Percentiles rank a stretch among this genome's conserved stretches.
Conservation (phyloP, 2,113 vertebrate species). For the Halichoerus grypus region DNA sequence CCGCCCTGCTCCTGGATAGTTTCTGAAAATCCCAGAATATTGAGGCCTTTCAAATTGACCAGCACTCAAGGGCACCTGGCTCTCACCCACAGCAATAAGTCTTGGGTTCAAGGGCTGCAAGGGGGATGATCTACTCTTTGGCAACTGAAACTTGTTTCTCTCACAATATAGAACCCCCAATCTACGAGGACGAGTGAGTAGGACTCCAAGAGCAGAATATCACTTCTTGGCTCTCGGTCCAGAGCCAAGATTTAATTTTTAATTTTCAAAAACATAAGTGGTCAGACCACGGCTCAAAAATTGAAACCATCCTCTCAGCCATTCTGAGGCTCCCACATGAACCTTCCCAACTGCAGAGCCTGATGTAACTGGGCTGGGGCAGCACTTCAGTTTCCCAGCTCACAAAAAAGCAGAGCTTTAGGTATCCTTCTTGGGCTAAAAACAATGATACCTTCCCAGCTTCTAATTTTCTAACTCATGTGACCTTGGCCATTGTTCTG, state of each 20-base stretch:
- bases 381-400: conserved; percentile 58
- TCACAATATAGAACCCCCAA: conserved; percentile 72
- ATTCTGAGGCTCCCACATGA: conserved; percentile 19
- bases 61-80: background rate
- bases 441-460: background rate
- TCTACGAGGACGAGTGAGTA: conserved; percentile 79
- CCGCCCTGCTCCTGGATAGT: background rate
- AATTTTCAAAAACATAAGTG: conserved; percentile 85
- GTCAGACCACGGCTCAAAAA: conserved; percentile 83
- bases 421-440: background rate
- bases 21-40: conserved; percentile 36
- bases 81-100: conserved; percentile 56
- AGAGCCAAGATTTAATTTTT: conserved; percentile 85
- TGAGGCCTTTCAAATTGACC: conserved; percentile 6
- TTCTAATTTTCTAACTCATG: background rate
- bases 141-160: conserved; percentile 80
- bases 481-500: fast-evolving
- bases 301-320: conserved; percentile 83
- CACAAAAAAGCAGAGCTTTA: background rate
- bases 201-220: conserved; percentile 73
- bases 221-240: conserved; percentile 62
- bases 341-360: conserved; percentile 32
- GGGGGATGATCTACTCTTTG: conserved; percentile 72
- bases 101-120: conserved; percentile 48
- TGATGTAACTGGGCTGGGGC: conserved; percentile 15